Conservation (phyloP, 2,888 invertebrate species). For the Clepsis dumicolana region DNA sequence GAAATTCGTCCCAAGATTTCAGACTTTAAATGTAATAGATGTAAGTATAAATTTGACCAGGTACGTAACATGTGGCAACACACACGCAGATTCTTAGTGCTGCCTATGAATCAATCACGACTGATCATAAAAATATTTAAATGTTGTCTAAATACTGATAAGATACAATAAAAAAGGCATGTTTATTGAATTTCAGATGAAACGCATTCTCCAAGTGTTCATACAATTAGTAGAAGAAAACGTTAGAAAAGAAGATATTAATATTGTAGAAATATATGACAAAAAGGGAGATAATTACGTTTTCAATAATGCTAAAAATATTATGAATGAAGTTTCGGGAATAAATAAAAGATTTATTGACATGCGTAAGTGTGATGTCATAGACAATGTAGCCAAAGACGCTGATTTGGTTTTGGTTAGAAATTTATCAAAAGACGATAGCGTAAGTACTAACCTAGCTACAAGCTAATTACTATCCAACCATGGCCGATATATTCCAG, state of each 20-base stretch:
- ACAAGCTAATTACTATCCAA: not conserved
- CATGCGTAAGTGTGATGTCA: constrained; percentile 32
- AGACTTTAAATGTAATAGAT: constrained; percentile 43
- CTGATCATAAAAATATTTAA: not conserved
- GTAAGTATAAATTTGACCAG: constrained; percentile 43
- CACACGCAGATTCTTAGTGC: not conserved
- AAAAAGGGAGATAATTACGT: constrained; percentile 37
- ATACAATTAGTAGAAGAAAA: constrained; percentile 50
- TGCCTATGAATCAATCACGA: not conserved
- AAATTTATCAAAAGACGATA: constrained; percentile 35
- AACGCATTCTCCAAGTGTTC: constrained; percentile 42
- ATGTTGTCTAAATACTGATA: not conserved
- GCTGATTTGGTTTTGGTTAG: constrained; percentile 38
- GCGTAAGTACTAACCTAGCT: constrained; percentile 35
- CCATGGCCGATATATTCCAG: not conserved
- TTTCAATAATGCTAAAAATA: constrained; percentile 16
- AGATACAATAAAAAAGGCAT: too few species aligned
- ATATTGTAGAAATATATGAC: constrained; percentile 41
- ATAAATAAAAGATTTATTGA: constrained; percentile 18
- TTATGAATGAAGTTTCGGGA: constrained; percentile 17
- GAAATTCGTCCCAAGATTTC: constrained; percentile 48
- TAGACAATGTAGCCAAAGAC: constrained; percentile 29
- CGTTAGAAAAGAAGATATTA: constrained; percentile 43
- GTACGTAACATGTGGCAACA: not conserved
- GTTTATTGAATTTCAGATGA: constrained; percentile 44